Conservation (phyloP, 2,797 vertebrate species). For the Aldrovandia affinis region DNA sequence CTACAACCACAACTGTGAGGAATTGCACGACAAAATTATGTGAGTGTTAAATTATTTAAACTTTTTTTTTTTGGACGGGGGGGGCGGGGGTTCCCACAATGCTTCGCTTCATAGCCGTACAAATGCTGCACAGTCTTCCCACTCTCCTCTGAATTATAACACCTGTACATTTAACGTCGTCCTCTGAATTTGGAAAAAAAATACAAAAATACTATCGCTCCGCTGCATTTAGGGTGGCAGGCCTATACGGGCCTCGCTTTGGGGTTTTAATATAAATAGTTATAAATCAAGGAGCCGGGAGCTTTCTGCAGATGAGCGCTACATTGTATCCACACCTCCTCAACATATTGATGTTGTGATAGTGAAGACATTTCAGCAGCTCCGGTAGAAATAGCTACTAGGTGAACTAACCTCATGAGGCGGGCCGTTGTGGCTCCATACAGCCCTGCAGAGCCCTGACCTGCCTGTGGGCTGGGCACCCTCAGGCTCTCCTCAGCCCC, state of each 20-base stretch:
- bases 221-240: constrained; percentile 74
- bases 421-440: constrained; percentile 21
- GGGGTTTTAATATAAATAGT: constrained; percentile 84
- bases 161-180: constrained; percentile 77
- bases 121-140: constrained; percentile 68
- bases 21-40: constrained; percentile 76
- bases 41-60: constrained; percentile 74
- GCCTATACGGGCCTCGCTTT: constrained; percentile 69
- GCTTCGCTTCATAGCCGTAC: constrained; percentile 65
- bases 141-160: constrained; percentile 71
- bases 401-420: constrained; percentile 71
- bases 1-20: constrained; percentile 66
- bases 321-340: constrained; percentile 76
- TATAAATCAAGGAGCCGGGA: constrained; percentile 80
- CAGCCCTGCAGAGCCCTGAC: constrained; percentile 17
- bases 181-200: constrained; percentile 73
- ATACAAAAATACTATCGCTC: constrained; percentile 69
- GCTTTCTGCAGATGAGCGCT: constrained; percentile 69
- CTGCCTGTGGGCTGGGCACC: constrained; percentile 3
- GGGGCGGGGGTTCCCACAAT: constrained; percentile 68
- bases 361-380: constrained; percentile 67
- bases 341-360: constrained; percentile 75
- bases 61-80: constrained; percentile 54
- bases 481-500: neutral
- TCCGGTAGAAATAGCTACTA: constrained; percentile 71